These are phyloP conservation scores for Crotalus viridis DNA, from an alignment of 2,113 vertebrate species.

Conservation along the genomic window DNA sequence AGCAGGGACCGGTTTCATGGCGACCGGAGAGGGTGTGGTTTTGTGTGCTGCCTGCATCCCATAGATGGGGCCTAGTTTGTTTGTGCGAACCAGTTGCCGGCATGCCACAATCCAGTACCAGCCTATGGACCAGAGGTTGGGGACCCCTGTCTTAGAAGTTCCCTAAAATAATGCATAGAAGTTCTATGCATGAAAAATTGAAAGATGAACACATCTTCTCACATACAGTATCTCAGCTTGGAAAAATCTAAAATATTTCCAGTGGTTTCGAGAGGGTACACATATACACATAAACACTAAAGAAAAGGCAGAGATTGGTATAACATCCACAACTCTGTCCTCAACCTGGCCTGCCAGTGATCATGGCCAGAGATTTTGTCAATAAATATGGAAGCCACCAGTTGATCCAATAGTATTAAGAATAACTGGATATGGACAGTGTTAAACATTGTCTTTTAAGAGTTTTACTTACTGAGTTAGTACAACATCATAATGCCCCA, in stretches of 20 bases:
- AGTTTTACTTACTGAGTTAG: slow-evolving; percentile 55
- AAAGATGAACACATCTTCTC: not conserved
- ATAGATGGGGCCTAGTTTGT: too few relatives aligned
- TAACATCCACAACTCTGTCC: not conserved
- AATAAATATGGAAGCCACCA: not conserved
- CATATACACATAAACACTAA: not conserved
- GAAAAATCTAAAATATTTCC: not conserved
- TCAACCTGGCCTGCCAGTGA: not conserved
- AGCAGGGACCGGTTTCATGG: too few relatives aligned
- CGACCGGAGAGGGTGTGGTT: too few relatives aligned
- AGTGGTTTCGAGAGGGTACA: not conserved
- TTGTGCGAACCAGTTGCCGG: too few relatives aligned
- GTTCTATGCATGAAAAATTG: not conserved
- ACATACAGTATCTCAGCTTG: not conserved
- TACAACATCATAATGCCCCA: not conserved
- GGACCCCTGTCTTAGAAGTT: not conserved
- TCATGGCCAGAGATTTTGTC: not conserved
- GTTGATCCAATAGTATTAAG: not conserved
- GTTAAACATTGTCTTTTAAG: not conserved
- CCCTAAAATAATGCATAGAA: not conserved
- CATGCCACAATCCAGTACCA: too few relatives aligned
- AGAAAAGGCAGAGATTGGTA: not conserved
- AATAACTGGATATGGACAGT: not conserved
- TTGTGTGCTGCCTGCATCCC: too few relatives aligned
- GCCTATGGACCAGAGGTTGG: too few relatives aligned